Evolutionary conservation across 1,140 invertebrate species (phyloP).

Genomic region (Cydia strobilella): DNA sequence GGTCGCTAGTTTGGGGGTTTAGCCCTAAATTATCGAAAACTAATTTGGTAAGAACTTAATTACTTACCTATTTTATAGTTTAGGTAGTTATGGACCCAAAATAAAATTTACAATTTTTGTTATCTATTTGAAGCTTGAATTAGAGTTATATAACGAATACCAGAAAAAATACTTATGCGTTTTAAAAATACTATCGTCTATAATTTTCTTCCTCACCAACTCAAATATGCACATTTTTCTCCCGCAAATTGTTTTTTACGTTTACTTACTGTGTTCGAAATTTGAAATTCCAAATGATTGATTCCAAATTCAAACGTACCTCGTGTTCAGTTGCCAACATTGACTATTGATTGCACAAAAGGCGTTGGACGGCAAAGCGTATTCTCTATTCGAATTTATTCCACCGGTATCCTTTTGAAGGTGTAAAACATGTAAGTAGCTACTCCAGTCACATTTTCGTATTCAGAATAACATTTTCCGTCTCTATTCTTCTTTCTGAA

Average conservation of each 20-base stretch:
- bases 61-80: too few species aligned
- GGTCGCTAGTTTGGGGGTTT: too few species aligned
- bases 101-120: too few species aligned
- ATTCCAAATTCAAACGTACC: constrained; percentile 63
- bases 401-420: constrained; percentile 72
- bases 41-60: too few species aligned
- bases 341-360: constrained; percentile 80
- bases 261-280: constrained; percentile 39
- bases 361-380: constrained; percentile 67
- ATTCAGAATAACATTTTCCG: constrained; percentile 57
- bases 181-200: background rate
- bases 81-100: too few species aligned
- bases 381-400: constrained; percentile 79
- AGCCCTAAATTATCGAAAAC: too few species aligned
- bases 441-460: constrained; percentile 67
- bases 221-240: constrained; percentile 31
- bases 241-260: constrained; percentile 32
- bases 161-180: background rate
- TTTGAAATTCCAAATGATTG: constrained; percentile 65
- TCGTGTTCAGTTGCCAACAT: constrained; percentile 61
- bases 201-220: background rate
- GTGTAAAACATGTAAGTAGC: constrained; percentile 78
- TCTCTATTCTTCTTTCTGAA: constrained; percentile 39
- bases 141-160: too few species aligned
- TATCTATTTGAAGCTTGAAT: too few species aligned